Evolutionary conservation across 2,888 invertebrate species (phyloP), one percentile per base, ranked within the genome.

Genomic region (Therioaphis trifolii): DNA sequence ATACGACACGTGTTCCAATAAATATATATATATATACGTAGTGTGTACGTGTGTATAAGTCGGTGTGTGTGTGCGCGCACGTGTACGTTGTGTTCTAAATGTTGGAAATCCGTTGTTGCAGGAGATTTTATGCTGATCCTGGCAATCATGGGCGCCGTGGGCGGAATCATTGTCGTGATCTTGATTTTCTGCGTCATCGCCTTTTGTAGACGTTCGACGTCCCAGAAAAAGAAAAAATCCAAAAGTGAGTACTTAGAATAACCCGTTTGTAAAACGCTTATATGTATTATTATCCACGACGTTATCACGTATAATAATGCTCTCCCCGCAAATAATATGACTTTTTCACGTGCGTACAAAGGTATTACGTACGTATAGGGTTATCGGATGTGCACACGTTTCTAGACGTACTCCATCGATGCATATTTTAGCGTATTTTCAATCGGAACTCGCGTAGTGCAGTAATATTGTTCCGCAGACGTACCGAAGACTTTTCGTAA

Each of bases 131-230:
- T 95, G 5, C 90, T 95, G 84, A 91, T 95, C 4, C 91, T 96
- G 87, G 95, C 97, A 85, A 91, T 97, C 80, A 94, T 94, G 86
- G 96, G 95, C 84, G 94, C 95, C 78, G 93, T 95, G 86, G 94
- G 94, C 72, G 95, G 95, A n/a, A 93, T 96, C 58, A 94, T 96
- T 86, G 92, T 97, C 87, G 92, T 97, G 84, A 93, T 95, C 58
- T 93, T 95, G 86, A 91, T 96, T 77, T 92, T 94, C 84, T 93
- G 96, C 91, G 91, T 95, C n/a, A 92, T 96, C 85, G 92, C 63
- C 4, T 46, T 46, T 15, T 77, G 63, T 18, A 29, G 63, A 21
- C 63, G 63, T 29, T 35, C 76, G 18, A 75, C 75, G 12, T 12
- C 61, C 12, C 43, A 87, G 90, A 91, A 87, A 92, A 93, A 86